phyloP scores from a whole-genome alignment of 2,113 vertebrate genomes.

The Neolamprologus sp. region DNA sequence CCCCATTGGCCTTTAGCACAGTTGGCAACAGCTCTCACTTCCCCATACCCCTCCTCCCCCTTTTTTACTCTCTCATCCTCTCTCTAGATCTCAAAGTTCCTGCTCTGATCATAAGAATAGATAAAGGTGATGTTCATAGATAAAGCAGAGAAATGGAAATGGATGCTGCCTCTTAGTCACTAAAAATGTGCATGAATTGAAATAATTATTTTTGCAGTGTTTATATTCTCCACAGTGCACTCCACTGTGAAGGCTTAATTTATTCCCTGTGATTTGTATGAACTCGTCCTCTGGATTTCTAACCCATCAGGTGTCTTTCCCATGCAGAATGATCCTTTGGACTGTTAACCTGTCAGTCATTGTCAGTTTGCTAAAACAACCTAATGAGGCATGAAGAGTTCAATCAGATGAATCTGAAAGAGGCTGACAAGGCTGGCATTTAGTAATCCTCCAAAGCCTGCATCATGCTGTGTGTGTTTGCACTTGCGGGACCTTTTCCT shows the following conservation, averaged over 20 bases:
- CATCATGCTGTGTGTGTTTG: background rate
- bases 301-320: conserved; percentile 3
- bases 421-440: conserved; percentile 46
- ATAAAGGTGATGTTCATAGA: background rate
- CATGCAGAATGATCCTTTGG: background rate
- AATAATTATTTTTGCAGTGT: background rate
- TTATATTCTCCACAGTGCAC: background rate
- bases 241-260: background rate
- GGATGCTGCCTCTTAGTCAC: background rate
- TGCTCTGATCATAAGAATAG: background rate
- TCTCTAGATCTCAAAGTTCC: background rate
- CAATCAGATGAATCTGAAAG: conserved; percentile 25
- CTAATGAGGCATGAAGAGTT: conserved; percentile 38
- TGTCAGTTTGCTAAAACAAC: conserved; percentile 8
- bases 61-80: background rate
- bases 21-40: conserved; percentile 16
- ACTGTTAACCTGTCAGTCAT: conserved; percentile 6
- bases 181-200: background rate
- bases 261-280: conserved; percentile 9
- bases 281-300: background rate
- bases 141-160: background rate
- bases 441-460: conserved; percentile 14
- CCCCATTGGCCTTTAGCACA: conserved; percentile 36
- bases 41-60: background rate
- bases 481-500: background rate